phyloP scores from a whole-genome alignment of 2,797 vertebrate genomes.

The Melanotaenia maccullochi region DNA sequence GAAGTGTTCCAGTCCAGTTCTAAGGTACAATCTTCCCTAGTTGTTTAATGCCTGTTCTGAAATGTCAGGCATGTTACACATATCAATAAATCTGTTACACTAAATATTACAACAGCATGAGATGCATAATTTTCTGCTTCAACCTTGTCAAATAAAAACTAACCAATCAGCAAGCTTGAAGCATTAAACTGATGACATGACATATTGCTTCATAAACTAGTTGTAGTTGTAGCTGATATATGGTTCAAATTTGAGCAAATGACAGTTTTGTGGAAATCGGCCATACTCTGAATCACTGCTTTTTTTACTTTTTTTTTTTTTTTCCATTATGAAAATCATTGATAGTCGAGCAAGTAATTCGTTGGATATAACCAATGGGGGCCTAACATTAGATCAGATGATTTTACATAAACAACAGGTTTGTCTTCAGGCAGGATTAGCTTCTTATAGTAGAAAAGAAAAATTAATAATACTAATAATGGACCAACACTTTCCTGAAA shows the following conservation, averaged over 20 bases:
- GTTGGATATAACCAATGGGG: too few relatives aligned
- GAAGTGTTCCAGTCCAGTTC: neutral
- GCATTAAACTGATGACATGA: neutral
- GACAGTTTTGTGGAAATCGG: neutral
- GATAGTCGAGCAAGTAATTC: neutral
- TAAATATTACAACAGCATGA: neutral
- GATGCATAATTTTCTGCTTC: conserved; percentile 9
- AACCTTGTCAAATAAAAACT: neutral
- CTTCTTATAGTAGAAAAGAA: neutral
- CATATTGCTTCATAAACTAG: neutral
- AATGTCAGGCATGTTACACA: neutral
- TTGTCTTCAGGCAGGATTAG: neutral
- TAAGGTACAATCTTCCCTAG: neutral
- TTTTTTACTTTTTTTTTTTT: neutral
- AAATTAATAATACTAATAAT: conserved; percentile 1
- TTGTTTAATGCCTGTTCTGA: neutral
- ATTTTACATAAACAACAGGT: neutral
- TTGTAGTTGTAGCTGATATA: neutral
- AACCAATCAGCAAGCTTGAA: neutral
- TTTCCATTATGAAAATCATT: neutral
- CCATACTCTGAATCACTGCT: neutral
- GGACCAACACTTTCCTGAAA: conserved; percentile 40
- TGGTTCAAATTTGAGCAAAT: neutral
- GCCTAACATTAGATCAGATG: neutral
- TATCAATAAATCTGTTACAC: neutral